Evolutionary conservation across 2,113 vertebrate genomes (phyloP).

Genomic region (Monopterus albus): DNA sequence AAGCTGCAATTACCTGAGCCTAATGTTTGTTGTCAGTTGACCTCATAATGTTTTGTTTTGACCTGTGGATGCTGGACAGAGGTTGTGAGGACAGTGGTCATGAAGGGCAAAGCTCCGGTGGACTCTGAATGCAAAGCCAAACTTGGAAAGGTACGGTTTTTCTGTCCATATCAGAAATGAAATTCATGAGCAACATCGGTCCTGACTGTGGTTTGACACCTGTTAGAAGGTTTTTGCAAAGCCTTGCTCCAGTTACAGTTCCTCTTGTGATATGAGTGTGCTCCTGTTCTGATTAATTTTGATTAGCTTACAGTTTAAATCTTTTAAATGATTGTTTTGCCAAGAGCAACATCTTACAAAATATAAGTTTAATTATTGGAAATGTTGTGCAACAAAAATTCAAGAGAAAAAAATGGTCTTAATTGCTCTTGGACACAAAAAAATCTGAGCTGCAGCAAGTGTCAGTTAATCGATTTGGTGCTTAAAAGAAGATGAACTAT

Average conservation of each 20-base stretch:
- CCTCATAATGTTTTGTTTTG: not conserved
- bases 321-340: too few relatives aligned
- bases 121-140: slow-evolving; percentile 88
- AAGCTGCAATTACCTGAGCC: not conserved
- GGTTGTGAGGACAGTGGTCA: slow-evolving; percentile 85
- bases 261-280: not conserved
- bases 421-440: too few relatives aligned
- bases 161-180: not conserved
- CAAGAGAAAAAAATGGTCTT: too few relatives aligned
- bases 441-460: too few relatives aligned
- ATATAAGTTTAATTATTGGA: too few relatives aligned
- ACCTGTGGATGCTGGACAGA: slow-evolving; percentile 68
- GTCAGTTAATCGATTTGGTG: too few relatives aligned
- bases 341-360: too few relatives aligned
- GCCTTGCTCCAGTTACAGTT: not conserved
- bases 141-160: slow-evolving; percentile 84
- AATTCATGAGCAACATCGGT: not conserved
- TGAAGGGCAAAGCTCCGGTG: slow-evolving; percentile 91
- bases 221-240: not conserved
- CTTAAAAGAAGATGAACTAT: too few relatives aligned
- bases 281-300: too few relatives aligned
- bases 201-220: slow-evolving; percentile 15
- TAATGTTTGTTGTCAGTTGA: not conserved
- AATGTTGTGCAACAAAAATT: too few relatives aligned
- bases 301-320: too few relatives aligned